phyloP scores from a whole-genome alignment of 2,797 vertebrate species.

The Myotis vivesi region DNA sequence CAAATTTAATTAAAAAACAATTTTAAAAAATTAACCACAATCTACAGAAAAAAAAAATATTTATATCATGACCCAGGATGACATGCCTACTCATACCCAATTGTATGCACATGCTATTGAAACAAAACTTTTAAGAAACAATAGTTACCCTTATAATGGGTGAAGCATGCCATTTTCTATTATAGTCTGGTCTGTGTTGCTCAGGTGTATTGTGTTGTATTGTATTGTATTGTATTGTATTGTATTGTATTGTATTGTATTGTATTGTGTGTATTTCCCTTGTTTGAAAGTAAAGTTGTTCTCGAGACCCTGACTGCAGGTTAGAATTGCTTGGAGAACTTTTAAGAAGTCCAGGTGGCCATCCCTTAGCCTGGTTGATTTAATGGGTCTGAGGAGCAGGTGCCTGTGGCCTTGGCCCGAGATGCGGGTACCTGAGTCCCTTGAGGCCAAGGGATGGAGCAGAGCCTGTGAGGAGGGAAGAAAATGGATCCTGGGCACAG shows the following conservation, averaged over 20 bases:
- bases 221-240: not conserved
- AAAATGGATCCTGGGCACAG: not conserved
- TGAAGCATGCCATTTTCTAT: not conserved
- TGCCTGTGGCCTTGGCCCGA: not conserved
- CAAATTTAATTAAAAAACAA: too few species aligned
- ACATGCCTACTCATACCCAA: not conserved
- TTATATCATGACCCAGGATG: not conserved
- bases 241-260: not conserved
- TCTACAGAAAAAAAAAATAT: not conserved
- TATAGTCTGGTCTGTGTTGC: not conserved
- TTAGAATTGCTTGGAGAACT: not conserved
- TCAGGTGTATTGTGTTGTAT: not conserved
- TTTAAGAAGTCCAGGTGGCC: not conserved
- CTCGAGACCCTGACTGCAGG: not conserved
- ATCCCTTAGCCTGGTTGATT: not conserved
- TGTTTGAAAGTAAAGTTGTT: constrained; percentile 2
- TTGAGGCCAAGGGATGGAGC: not conserved
- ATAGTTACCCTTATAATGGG: not conserved
- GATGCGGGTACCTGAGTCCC: rapidly evolving
- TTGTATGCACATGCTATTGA: not conserved
- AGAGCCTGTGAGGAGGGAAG: not conserved
- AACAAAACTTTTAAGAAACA: constrained; percentile 5
- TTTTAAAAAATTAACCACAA: not conserved
- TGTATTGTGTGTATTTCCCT: not conserved
- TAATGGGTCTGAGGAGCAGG: not conserved